Evolutionary conservation across 1,140 invertebrate species (phyloP), one percentile per base, ranked within the genome.

Genomic region (Pseudomyrmex pallidus): DNA sequence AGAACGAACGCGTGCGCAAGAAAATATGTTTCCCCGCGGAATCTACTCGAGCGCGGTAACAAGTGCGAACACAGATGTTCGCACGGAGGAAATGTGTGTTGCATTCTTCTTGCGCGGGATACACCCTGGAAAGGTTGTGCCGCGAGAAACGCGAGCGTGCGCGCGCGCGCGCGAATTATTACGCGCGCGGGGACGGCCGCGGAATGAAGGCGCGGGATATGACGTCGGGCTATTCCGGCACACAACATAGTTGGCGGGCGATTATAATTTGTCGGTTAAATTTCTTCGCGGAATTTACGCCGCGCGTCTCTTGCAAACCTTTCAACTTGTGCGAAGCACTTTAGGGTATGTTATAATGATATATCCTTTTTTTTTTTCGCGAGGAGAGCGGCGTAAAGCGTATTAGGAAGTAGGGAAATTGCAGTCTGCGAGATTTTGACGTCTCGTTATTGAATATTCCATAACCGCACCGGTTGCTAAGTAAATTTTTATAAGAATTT

Each of bases 181-280:
- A 67, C 62, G 63, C 54, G 48, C 74, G 20, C 74, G 74, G 74
- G 74, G 48, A 64, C 50, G 22, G 52, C 68, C 68, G 68, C 68
- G 82, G 78, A 86, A 87, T 87, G 76, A 83, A 87, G 76, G 82
- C 86, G 82, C 86, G 78, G 74, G 77, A 78, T 74, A 70, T 54
- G 70, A 83, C 56, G 66, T 66, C 56, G 64, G 63, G 68, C 76
- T 83, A 68, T 70, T 84, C 82, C 74, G 76, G 61, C 35, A 68
- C 35, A 68, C 72, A 85, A 85, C 73, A 78, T 85, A 85, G 78
- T 82, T 83, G 76, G 64, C 73, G 84, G 62, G 78, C 67, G 82
- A 87, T 84, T 85, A 85, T 82, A 73, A 83, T 73, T 74, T 77
- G 83, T 56, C 76, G 72, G 73, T 70, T 76, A 63, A 74, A 74